These are phyloP conservation scores for Xiphophorus couchianus DNA, from an alignment of 2,113 vertebrate species.

Conservation along the genomic window DNA sequence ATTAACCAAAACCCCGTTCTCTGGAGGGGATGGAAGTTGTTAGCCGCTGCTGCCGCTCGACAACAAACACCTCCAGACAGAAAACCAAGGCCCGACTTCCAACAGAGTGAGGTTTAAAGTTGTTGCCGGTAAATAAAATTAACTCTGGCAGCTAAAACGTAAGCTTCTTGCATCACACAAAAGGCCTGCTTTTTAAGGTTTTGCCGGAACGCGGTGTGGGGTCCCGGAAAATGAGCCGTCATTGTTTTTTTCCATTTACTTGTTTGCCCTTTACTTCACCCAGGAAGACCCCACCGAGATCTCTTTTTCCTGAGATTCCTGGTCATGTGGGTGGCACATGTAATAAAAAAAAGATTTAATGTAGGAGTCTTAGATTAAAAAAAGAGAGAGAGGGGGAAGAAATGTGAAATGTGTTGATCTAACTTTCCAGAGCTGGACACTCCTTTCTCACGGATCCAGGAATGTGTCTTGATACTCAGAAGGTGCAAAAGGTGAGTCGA, in stretches of 20 bases:
- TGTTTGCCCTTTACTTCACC: background rate
- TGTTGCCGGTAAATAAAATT: background rate
- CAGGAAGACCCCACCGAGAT: background rate
- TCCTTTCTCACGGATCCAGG: background rate
- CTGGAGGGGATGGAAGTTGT: slow-evolving; percentile 1
- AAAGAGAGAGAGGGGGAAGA: background rate
- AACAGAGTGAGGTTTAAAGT: background rate
- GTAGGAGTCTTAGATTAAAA: background rate
- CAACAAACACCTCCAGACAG: slow-evolving; percentile 1
- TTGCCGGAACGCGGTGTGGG: background rate
- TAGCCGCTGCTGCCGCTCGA: background rate
- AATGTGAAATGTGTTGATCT: background rate
- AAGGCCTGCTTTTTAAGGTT: background rate
- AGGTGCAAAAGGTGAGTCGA: too few species aligned
- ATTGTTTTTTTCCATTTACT: background rate
- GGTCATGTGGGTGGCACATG: background rate
- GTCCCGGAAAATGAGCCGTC: background rate
- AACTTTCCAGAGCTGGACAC: background rate
- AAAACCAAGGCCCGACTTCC: background rate
- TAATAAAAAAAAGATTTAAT: background rate
- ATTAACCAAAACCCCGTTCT: slow-evolving; percentile 15
- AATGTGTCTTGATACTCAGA: background rate
- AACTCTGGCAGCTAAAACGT: background rate
- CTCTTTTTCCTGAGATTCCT: background rate
- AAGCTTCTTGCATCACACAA: background rate